Base-by-base conservation (phyloP, 2,888 invertebrate species). In the Ischnus inquisitorius region DNA sequence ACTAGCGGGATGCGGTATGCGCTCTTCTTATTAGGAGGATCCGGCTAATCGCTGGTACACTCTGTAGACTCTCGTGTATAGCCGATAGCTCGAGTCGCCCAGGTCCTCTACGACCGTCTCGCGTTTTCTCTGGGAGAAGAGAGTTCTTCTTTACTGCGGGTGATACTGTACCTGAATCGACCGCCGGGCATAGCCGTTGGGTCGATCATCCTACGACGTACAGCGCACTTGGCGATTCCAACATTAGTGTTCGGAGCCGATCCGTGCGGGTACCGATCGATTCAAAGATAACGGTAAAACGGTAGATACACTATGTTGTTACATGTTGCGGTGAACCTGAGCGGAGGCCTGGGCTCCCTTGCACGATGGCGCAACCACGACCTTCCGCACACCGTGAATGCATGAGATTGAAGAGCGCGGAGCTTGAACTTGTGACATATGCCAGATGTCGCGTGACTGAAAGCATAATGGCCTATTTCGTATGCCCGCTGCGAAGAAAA, bases 11-110 rank as follows among this genome's bases (percentile, higher is more conserved):
- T 90, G 92, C 89, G 90, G 90, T 85, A 88, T 89, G 87, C 85
- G 84, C 87, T 92, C 88, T 91, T 93, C 92, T 92, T 93, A 92
- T 93, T 93, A 93, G 91, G 88, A 90, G 87, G 88, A 91, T 90
- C 91, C 88, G 86, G 90, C 92, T 93, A 93, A 93, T 93, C 92
- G 89, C 60, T 60, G 57, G 75, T 64, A 22, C 46, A 16, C 3
- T 14, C 51, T 8, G n/a, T 6, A 57, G 43, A 25, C 8, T n/a
- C 71, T 25, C 19, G 22, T 39, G 41, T 22, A 22, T 39, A 16
- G 75, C 39, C 39, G 65, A 64, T 76, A 72, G 6, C 48, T 25
- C 48, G 4, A 60, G 48, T 65, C 43, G 41, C 48, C 64, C 69
- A n/a, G 64, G 51, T 14, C 51, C 51, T 62, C 25, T 39, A 28